Evolutionary conservation across 2,113 vertebrate species (phyloP), one percentile per base, ranked within the genome.

Genomic region (Ictalurus punctatus): DNA sequence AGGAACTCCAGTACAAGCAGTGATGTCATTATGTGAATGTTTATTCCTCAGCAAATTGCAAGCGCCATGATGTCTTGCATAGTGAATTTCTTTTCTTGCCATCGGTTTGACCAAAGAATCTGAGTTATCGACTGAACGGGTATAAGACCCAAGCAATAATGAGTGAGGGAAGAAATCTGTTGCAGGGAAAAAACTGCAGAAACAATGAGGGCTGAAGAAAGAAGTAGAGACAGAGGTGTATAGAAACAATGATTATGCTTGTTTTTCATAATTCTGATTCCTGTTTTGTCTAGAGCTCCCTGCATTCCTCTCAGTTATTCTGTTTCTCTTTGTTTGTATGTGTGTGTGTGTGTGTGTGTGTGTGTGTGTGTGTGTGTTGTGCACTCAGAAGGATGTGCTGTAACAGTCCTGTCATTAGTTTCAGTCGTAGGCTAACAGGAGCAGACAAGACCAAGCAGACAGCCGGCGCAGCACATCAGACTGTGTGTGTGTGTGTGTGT

Each of bases 331-430:
- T 40, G 63, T 54, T 27, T 71, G 83, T 71, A 48, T 54, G 30
- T 37, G 69, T 37, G 69, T 37, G 16, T 37, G 71, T 37, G 71
- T 37, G 71, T 37, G 16, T 37, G 17, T 37, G 65, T 73, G 44
- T 73, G 65, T 54, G 27, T 73, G 84, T 73, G 84, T 56, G 17
- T 12, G 48, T 37, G 59, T 78, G 67, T 30, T 76, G 65, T 54
- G 59, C 78, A 30, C n/a, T 83, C 10, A 21, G 25, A 73, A 71
- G 37, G 61, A 73, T 63, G 78, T 74, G 37, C 37, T 84, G 89
- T 44, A 76, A 25, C 23, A n/a, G 27, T 54, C 16, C n/a, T 84
- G 61, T 85, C 74, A 87, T 87, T 90, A 85, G 34, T 59, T 65
- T 84, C 71, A 81, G 67, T 87, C 5, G 17, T 76, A 10, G 10